Conservation (phyloP, 2,888 invertebrate genomes). For the Amphipyra tragopoginis region DNA sequence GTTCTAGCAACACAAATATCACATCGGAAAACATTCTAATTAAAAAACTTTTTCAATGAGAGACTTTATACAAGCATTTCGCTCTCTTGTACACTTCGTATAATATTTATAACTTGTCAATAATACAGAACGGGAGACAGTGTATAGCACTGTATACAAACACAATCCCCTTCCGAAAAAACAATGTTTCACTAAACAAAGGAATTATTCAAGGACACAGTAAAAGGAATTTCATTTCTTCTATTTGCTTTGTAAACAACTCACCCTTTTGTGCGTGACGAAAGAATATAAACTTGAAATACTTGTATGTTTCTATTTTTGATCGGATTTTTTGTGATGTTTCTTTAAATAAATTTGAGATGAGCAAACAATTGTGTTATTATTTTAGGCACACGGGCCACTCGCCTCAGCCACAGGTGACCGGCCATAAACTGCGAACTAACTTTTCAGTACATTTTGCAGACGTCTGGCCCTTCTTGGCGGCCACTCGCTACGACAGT, state of each 20-base stretch:
- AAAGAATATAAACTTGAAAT: constrained; percentile 30
- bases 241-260: constrained; percentile 41
- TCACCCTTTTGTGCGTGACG: constrained; percentile 14
- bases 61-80: too few relatives aligned
- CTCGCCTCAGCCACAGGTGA: too few relatives aligned
- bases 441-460: too few relatives aligned
- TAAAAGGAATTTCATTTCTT: constrained; percentile 28
- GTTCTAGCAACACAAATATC: neutral
- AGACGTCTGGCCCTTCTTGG: too few relatives aligned
- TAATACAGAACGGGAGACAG: neutral
- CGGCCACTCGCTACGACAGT: too few relatives aligned
- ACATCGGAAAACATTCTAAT: too few relatives aligned
- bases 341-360: neutral
- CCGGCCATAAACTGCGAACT: too few relatives aligned
- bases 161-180: constrained; percentile 1
- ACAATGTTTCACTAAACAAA: constrained; percentile 22
- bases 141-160: neutral
- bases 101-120: neutral
- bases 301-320: constrained; percentile 16
- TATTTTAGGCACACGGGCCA: too few relatives aligned
- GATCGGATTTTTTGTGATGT: constrained; percentile 23
- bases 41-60: too few relatives aligned
- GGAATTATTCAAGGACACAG: constrained; percentile 31
- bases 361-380: constrained; percentile 1
- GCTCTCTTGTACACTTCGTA: neutral